Conservation (phyloP, 2,797 vertebrate species). For the Dicrostonyx torquatus region DNA sequence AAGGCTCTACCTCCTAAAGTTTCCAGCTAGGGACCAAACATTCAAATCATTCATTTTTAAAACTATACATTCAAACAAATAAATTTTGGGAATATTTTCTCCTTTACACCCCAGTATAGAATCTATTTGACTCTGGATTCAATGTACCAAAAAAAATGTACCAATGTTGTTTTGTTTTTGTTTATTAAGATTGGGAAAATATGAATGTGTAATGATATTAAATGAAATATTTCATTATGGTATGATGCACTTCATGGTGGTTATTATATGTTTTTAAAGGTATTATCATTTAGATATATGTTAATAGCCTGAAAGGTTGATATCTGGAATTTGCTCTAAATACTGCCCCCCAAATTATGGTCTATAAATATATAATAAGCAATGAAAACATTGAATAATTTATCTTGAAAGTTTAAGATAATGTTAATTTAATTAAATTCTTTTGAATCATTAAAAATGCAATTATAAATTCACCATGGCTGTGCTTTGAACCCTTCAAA, state of each 20-base stretch:
- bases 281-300: neutral
- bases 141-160: neutral
- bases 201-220: neutral
- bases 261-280: neutral
- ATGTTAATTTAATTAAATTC: conserved; percentile 35
- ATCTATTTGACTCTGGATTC: neutral
- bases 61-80: neutral
- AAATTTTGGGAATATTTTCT: neutral
- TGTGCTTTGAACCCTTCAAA: conserved; percentile 17
- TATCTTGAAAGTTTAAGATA: conserved; percentile 32
- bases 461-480: conserved; percentile 1
- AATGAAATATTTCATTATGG: neutral
- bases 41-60: neutral
- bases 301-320: neutral
- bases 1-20: neutral
- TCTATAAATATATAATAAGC: neutral
- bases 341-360: neutral
- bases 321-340: neutral
- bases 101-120: neutral
- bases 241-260: neutral
- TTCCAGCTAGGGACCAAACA: neutral
- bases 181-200: neutral
- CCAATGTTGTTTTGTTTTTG: neutral
- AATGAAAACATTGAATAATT: neutral
- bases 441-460: conserved; percentile 37